Base-by-base conservation (phyloP, 2,797 vertebrate species). In the Diplodus sargus region DNA sequence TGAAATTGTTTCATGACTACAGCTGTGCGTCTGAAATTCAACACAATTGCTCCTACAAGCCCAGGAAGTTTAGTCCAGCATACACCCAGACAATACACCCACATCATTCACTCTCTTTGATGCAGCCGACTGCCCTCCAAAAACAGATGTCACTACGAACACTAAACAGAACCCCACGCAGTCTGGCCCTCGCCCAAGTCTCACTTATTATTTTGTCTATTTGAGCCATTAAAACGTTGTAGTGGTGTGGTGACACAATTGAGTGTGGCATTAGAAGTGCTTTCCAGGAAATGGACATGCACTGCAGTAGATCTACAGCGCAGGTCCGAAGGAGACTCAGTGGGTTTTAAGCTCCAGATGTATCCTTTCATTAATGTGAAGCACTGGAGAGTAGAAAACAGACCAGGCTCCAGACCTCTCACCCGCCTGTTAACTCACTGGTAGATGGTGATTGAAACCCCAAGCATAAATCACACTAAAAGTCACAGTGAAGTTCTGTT, bases 331-430 rank as follows among this genome's bases (percentile, higher is more conserved):
- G 72, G 82, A 80, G 81, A 72, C 72, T 71, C 65, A 52, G 81
- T 71, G 59, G 73, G 82, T 67, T 89, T 85, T 76, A 79, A 91
- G 83, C 53, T 81, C 89, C 92, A 93, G 88, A 92, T 94, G 91
- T 90, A 92, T 90, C 87, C 87, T 88, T 89, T 87, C 70, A 88
- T 93, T 91, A 92, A 86, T 86, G 74, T 89, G 72, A 84, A 25
- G 12, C 61, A 51, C 60, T 71, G 48, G 68, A 83, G 74, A 78
- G 71, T 48, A 79, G 78, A 85, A 88, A 87, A 74, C 71, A 79
- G 70, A 48, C 60, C 70, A 85, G 74, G 51, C 62, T 65, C 68
- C 58, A 84, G 76, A 81, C 72, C 79, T 77, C 61, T 80, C 61
- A 81, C 76, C 64, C 22, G 42, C 73, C 82, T 74, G 57, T 78